These are phyloP conservation scores for Argentina silus DNA, from an alignment of 2,797 vertebrate species.

Conservation along the genomic window DNA sequence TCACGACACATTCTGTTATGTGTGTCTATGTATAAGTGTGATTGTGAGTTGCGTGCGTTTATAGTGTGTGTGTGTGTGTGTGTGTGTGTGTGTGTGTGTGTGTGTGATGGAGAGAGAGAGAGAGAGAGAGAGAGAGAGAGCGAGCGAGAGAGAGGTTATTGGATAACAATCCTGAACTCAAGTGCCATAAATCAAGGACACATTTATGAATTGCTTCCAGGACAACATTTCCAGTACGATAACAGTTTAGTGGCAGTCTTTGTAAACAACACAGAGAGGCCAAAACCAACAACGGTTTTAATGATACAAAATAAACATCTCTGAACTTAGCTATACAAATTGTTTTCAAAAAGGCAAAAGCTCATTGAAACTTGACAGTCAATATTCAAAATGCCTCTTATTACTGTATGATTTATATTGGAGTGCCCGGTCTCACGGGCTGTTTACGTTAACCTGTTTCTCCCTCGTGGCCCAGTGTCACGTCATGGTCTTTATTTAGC, in stretches of 20 bases:
- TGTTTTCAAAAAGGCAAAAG: background rate
- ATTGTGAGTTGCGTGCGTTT: background rate
- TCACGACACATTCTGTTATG: slow-evolving; percentile 10
- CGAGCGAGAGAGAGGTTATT: too few relatives aligned
- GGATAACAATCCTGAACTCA: background rate
- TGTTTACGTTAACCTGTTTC: slow-evolving; percentile 6
- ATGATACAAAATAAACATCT: background rate
- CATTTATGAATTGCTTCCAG: background rate
- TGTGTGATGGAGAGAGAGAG: too few relatives aligned
- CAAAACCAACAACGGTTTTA: background rate
- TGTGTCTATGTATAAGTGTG: background rate
- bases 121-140: too few relatives aligned
- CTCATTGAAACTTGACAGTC: background rate
- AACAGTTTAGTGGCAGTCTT: background rate
- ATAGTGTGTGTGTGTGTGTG: background rate
- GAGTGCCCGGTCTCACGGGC: background rate
- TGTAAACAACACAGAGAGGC: background rate
- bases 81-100: background rate
- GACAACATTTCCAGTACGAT: background rate
- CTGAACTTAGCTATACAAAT: background rate
- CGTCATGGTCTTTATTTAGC: slow-evolving; percentile 38
- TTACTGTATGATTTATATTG: background rate
- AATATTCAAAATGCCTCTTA: background rate
- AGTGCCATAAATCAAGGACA: background rate
- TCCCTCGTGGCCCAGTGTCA: background rate